A percentile compares a stretch with the other conserved stretches of the same genome.
Evolutionary conservation across 2,797 vertebrate species (phyloP).

Genomic region (Mormyrops attenuatus): DNA sequence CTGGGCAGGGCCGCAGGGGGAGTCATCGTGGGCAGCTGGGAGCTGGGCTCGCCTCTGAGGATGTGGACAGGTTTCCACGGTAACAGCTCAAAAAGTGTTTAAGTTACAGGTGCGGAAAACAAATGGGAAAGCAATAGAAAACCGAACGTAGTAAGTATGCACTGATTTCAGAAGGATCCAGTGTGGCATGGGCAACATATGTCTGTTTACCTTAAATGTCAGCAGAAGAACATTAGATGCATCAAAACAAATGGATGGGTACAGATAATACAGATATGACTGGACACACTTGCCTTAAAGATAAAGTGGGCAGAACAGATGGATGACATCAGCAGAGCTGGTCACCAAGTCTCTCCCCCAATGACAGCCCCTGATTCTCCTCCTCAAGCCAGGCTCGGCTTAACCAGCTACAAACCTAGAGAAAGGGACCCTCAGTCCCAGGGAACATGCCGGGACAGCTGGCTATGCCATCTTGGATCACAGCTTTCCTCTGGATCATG

Average conservation of each 20-base stretch:
- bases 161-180: constrained; percentile 53
- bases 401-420: background rate
- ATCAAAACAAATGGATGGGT: constrained; percentile 41
- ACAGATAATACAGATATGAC: background rate
- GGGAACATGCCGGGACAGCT: background rate
- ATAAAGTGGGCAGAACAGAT: constrained; percentile 38
- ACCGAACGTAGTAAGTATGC: constrained; percentile 45
- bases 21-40: background rate
- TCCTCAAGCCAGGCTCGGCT: background rate
- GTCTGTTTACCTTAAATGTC: constrained; percentile 33
- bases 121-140: constrained; percentile 32
- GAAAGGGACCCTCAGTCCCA: background rate
- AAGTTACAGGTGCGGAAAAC: constrained; percentile 58
- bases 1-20: background rate
- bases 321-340: constrained; percentile 37
- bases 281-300: background rate
- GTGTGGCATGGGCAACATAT: constrained; percentile 50
- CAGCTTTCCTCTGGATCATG: background rate
- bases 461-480: background rate
- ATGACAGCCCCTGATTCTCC: background rate
- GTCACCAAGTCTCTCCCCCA: constrained; percentile 45
- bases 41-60: background rate
- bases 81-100: constrained; percentile 58
- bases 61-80: background rate
- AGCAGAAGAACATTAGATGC: constrained; percentile 19